Evolutionary conservation across 2,113 vertebrate species (phyloP).

Genomic region (Notiomystis cincta): DNA sequence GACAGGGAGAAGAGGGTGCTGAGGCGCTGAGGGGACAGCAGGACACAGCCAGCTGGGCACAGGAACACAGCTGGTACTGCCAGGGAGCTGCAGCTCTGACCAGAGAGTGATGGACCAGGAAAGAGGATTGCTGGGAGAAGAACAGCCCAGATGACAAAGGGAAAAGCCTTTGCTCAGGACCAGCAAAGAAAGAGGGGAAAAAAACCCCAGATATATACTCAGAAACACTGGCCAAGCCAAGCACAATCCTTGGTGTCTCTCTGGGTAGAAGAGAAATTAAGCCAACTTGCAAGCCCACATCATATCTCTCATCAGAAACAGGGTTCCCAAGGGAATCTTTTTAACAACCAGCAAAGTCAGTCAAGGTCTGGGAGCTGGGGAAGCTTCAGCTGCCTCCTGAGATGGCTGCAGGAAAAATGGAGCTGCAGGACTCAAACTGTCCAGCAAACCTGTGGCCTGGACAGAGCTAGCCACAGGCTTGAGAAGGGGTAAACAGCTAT

Average conservation of each 20-base stretch:
- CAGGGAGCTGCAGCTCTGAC: not conserved
- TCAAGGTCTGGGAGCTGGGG: not conserved
- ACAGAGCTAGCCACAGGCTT: not conserved
- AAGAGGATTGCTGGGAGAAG: not conserved
- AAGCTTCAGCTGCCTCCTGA: not conserved
- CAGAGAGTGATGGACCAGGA: not conserved
- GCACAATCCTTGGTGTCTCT: not conserved
- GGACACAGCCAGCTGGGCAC: not conserved
- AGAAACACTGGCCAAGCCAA: not conserved
- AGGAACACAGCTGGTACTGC: not conserved
- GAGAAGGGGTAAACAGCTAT: not conserved
- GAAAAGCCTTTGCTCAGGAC: not conserved
- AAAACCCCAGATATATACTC: rapidly evolving
- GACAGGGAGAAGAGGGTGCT: not conserved
- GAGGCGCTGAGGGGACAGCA: not conserved
- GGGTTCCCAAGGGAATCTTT: rapidly evolving
- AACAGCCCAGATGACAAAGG: not conserved
- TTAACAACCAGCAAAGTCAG: not conserved
- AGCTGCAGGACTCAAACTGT: not conserved
- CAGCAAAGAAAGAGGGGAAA: not conserved
- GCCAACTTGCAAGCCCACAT: not conserved
- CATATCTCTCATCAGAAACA: not conserved
- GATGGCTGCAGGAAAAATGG: not conserved
- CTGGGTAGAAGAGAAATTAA: not conserved
- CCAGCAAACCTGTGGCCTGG: not conserved